Conservation (phyloP, 1,140 invertebrate genomes). For the Eubasilissa regina region DNA sequence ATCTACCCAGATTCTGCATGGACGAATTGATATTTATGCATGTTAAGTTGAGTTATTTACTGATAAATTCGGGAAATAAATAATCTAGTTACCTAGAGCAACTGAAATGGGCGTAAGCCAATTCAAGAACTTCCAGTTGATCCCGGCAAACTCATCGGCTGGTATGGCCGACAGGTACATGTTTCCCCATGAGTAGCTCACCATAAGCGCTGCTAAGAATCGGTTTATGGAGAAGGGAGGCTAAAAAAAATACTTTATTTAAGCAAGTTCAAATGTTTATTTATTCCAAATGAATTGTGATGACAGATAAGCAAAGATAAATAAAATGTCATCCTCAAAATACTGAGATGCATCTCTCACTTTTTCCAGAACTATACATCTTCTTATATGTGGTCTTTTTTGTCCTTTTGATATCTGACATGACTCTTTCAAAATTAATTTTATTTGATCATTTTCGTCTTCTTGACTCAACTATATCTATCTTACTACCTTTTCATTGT, state of each 20-base stretch:
- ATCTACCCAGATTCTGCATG: no score
- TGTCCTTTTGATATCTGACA: no score
- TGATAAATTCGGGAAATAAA: not conserved
- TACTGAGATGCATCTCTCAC: no score
- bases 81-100: conserved; percentile 79
- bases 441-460: no score
- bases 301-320: not conserved
- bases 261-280: not conserved
- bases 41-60: no score
- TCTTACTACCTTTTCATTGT: no score
- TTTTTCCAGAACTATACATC: no score
- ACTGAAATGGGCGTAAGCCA: conserved; percentile 81
- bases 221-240: conserved; percentile 85
- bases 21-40: no score
- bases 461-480: no score
- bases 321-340: no score
- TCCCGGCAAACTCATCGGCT: conserved; percentile 78
- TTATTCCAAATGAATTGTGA: not conserved
- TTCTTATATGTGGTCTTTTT: no score
- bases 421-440: no score
- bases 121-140: conserved; percentile 80
- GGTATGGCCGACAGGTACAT: conserved; percentile 85
- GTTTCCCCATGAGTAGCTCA: conserved; percentile 87
- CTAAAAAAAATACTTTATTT: conserved; percentile 64
- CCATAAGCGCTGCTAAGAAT: conserved; percentile 83